phyloP scores from a whole-genome alignment of 2,113 vertebrate species.

The Halichoerus grypus region DNA sequence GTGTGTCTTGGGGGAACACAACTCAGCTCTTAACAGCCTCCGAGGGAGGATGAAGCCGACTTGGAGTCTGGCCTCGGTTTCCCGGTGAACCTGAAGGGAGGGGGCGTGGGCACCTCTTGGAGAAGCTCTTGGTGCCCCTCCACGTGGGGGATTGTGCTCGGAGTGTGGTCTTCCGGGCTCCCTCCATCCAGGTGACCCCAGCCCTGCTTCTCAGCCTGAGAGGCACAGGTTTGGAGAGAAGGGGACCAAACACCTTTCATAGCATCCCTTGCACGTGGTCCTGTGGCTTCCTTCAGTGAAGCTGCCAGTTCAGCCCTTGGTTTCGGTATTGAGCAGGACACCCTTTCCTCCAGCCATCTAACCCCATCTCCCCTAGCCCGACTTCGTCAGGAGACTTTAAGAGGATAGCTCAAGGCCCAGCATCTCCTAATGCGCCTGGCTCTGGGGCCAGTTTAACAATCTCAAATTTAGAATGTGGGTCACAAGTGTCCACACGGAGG shows the following conservation, averaged over 20 bases:
- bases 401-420: neutral
- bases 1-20: too few relatives aligned
- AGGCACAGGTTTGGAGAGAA: neutral
- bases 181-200: neutral
- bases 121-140: neutral
- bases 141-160: too few relatives aligned
- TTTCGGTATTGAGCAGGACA: neutral
- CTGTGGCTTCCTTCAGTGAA: accelerated
- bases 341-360: accelerated
- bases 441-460: neutral
- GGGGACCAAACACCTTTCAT: neutral
- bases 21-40: neutral
- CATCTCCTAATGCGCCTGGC: neutral
- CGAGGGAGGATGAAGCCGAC: accelerated
- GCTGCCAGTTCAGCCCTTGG: neutral
- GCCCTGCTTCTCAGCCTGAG: neutral
- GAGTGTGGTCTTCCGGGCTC: too few relatives aligned
- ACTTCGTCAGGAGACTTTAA: neutral
- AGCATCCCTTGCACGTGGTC: accelerated
- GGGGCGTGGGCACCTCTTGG: too few relatives aligned
- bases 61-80: neutral
- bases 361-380: too few relatives aligned
- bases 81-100: neutral
- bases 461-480: neutral
- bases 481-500: accelerated